Percentiles rank a stretch among this genome's conserved stretches.
Evolutionary conservation across 1,140 invertebrate genomes (phyloP).

Genomic region (Nephotettix cincticeps): DNA sequence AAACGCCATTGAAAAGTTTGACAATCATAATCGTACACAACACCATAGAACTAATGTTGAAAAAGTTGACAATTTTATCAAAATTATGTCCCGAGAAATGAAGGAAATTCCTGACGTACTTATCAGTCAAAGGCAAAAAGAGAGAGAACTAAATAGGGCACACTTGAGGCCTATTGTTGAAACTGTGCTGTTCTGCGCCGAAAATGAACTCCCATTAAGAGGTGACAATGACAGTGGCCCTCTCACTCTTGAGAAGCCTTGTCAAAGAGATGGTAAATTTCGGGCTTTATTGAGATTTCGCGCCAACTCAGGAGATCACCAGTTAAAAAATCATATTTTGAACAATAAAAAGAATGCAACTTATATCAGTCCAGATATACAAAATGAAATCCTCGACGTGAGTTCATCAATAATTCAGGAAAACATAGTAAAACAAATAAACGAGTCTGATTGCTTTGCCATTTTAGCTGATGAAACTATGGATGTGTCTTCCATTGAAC

Average conservation of each 20-base stretch:
- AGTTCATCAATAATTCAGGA: not conserved
- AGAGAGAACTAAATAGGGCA: not conserved
- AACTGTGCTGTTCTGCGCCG: not conserved
- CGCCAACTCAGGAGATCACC: not conserved
- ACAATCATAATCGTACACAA: not conserved
- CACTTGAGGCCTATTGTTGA: not conserved
- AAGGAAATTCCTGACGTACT: not conserved
- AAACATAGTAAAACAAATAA: not conserved
- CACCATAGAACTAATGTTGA: not conserved
- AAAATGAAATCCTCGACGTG: conserved; percentile 1
- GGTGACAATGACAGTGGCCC: not conserved
- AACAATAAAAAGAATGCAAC: not conserved
- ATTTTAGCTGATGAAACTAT: not conserved
- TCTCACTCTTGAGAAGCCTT: not conserved
- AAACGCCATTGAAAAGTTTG: not conserved
- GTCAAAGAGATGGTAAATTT: not conserved
- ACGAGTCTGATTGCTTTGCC: not conserved
- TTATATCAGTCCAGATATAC: not conserved
- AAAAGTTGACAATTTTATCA: not conserved
- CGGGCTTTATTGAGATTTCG: not conserved
- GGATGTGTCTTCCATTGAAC: not conserved
- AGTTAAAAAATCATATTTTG: not conserved
- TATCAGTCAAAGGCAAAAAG: not conserved
- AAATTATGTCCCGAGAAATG: not conserved
- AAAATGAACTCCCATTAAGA: not conserved